phyloP scores from a whole-genome alignment of 2,797 vertebrate species.

The Gadopsis marmoratus region DNA sequence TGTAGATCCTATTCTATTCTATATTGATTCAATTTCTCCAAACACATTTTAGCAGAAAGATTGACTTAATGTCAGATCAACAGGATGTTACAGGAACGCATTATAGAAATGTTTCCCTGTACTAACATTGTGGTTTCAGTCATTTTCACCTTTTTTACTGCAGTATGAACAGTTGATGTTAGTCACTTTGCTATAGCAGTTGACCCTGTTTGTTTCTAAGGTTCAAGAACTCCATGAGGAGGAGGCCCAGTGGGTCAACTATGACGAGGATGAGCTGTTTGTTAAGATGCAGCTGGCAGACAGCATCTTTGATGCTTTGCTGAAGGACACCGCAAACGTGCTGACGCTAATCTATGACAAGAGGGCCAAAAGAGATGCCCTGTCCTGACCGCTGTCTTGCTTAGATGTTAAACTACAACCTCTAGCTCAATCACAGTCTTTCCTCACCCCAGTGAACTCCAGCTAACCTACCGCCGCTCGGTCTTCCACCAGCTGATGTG shows the following conservation, averaged over 20 bases:
- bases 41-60: neutral
- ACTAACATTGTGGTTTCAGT: neutral
- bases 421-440: constrained; percentile 46
- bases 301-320: constrained; percentile 95
- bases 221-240: constrained; percentile 98
- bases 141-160: neutral
- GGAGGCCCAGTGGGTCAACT: constrained; percentile 98
- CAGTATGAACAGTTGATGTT: neutral
- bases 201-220: constrained; percentile 74
- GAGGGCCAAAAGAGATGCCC: constrained; percentile 70
- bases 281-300: constrained; percentile 99
- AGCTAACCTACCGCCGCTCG: constrained; percentile 41
- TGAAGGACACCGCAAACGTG: constrained; percentile 93
- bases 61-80: neutral
- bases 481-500: constrained; percentile 77
- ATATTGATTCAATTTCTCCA: neutral
- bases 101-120: neutral
- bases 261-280: constrained; percentile 96
- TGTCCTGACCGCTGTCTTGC: constrained; percentile 79
- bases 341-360: constrained; percentile 92
- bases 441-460: constrained; percentile 42
- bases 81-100: neutral
- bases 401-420: constrained; percentile 35
- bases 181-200: neutral
- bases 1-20: neutral